These are phyloP conservation scores for Dromococcyx pavoninus DNA, from an alignment of 2,797 vertebrate genomes.

Conservation along the genomic window DNA sequence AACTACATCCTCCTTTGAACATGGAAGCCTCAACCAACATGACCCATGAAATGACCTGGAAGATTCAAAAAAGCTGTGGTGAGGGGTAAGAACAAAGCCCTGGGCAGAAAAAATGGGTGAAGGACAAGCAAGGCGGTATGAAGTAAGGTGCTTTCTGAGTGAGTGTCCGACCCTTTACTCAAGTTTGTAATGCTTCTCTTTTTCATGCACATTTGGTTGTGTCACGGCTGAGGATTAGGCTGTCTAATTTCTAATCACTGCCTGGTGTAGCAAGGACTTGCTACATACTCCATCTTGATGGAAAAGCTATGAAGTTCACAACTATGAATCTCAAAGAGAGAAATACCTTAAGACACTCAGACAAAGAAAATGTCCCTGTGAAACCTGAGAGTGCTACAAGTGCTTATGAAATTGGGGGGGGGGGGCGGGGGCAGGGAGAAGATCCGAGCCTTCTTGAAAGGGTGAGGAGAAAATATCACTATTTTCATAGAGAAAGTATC, in stretches of 20 bases:
- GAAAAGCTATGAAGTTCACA: not conserved
- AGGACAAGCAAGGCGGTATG: not conserved
- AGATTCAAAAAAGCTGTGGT: not conserved
- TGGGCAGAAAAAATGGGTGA: not conserved
- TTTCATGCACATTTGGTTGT: not conserved
- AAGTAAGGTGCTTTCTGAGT: not conserved
- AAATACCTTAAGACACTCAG: not conserved
- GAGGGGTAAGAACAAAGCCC: not conserved
- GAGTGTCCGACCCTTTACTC: not conserved
- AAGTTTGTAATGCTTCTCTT: rapidly evolving
- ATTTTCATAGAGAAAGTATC: not conserved
- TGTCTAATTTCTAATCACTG: not conserved
- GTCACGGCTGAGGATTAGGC: not conserved
- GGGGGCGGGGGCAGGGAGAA: not conserved
- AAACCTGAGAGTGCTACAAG: not conserved
- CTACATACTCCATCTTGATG: not conserved
- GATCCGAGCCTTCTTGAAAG: not conserved
- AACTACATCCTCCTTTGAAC: not conserved
- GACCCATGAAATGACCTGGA: not conserved
- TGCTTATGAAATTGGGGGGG: not conserved
- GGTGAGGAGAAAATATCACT: not conserved
- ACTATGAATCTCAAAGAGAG: not conserved
- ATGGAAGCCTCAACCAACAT: not conserved
- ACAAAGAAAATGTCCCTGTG: not conserved
- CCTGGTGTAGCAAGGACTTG: not conserved